Evolutionary conservation across 2,797 vertebrate species (phyloP).

Genomic region (Darevskia mixta): DNA sequence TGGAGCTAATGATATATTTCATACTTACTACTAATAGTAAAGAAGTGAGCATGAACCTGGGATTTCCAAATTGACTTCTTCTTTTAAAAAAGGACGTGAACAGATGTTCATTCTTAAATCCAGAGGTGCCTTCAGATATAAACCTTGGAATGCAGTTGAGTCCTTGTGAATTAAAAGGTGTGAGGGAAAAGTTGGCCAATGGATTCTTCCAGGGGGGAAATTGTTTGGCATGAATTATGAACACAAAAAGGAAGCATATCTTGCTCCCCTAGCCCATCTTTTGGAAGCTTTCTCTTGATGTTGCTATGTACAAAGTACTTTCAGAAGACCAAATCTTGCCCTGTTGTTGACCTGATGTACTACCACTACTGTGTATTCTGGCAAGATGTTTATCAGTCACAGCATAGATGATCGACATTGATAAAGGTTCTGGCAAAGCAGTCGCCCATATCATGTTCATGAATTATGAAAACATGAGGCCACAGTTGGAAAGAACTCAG

Average conservation of each 20-base stretch:
- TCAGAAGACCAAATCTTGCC: not conserved
- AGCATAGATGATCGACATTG: not conserved
- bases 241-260: not conserved
- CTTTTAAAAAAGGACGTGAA: not conserved
- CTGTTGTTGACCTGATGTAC: not conserved
- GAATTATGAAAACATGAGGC: not conserved
- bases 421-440: not conserved
- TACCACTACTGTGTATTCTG: constrained; percentile 8
- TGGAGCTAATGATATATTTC: not conserved
- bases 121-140: constrained; percentile 7
- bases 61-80: not conserved
- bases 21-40: not conserved
- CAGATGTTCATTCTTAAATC: constrained; percentile 16
- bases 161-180: constrained; percentile 3
- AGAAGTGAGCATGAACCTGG: not conserved
- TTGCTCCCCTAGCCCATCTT: not conserved
- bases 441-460: not conserved
- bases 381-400: not conserved
- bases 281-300: not conserved
- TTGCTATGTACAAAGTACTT: not conserved
- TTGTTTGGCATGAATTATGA: constrained; percentile 23
- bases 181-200: constrained; percentile 24
- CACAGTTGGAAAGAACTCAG: not conserved
- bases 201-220: not conserved
- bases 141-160: not conserved